Evolutionary conservation across 1,140 invertebrate genomes (phyloP), one percentile per base, ranked within the genome.

Genomic region (Papilio machaon): DNA sequence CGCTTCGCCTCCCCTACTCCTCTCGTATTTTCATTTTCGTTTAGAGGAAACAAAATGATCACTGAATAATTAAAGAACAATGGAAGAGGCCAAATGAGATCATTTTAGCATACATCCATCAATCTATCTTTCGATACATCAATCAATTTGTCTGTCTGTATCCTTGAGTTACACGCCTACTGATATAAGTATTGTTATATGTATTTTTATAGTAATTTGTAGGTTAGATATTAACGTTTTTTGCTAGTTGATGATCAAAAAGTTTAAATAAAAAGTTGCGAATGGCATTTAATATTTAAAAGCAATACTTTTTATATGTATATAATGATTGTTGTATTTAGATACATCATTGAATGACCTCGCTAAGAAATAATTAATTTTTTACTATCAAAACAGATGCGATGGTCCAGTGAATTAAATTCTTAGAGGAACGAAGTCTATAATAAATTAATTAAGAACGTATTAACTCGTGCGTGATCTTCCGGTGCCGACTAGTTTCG

Each of bases 31-130:
- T 30, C 23, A 30, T 30, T 30, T 30, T 30, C 23, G 23, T 30
- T 30, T 30, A 30, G 23, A 30, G 23, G 23, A 30, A 30, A 30
- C 23, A 30, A 64, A 74, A 73, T 75, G 67, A 78, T 80, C 60
- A 84, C 82, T 60, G 77, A 82, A 81, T 84, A 64, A 82, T 82
- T 84, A 88, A 82, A 81, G 76, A 84, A 87, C 85, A 87, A 89
- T 88, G 60, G 84, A 17, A 67, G 82, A 90, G 89, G 89, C 81
- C 88, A 87, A 91, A 91, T 90, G 90, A 90, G 90, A 90, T 90
- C 90, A 90, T 85, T 87, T 79, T 80, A 67, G 23, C 75, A n/a
- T 81, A 84, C 86, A 89, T 90, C 82, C 80, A 90, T 90, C 88
- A 89, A 82, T 73, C 47, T 75, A 76, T 75, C 73, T 87, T 89